Percentiles rank a stretch among this genome's conserved stretches.
Conservation (phyloP, 1,140 invertebrate species). For the Megathymus violae region DNA sequence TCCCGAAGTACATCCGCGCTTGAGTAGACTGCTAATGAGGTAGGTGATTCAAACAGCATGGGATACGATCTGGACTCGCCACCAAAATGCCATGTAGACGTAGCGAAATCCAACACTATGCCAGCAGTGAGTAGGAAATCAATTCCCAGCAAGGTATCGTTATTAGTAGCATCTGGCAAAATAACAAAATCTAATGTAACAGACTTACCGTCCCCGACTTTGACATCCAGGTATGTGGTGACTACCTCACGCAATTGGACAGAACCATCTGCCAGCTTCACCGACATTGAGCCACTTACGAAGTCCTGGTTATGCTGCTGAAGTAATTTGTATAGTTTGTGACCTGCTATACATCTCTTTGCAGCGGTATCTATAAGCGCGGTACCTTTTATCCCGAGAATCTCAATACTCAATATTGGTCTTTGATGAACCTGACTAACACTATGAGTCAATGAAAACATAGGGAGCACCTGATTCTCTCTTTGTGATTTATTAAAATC, state of each 20-base stretch:
- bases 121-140: conserved; percentile 33
- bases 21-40: background rate
- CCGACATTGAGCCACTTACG: background rate
- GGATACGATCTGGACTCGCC: conserved; percentile 9
- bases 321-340: conserved; percentile 34
- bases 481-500: background rate
- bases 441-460: background rate
- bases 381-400: conserved; percentile 24
- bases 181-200: conserved; percentile 23
- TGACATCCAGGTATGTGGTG: conserved; percentile 10
- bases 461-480: background rate
- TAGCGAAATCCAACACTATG: conserved; percentile 32
- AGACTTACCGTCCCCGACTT: conserved; percentile 5
- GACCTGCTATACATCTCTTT: conserved; percentile 35
- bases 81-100: conserved; percentile 28
- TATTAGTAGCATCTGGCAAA: conserved; percentile 36
- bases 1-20: background rate
- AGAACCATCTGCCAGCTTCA: conserved; percentile 13
- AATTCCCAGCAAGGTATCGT: conserved; percentile 38
- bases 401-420: conserved; percentile 26
- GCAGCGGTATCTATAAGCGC: conserved; percentile 40
- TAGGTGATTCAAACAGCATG: conserved; percentile 10
- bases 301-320: conserved; percentile 12
- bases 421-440: background rate
- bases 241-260: conserved; percentile 5